Conservation (phyloP, 1,140 invertebrate genomes). For the Magallana gigas region DNA sequence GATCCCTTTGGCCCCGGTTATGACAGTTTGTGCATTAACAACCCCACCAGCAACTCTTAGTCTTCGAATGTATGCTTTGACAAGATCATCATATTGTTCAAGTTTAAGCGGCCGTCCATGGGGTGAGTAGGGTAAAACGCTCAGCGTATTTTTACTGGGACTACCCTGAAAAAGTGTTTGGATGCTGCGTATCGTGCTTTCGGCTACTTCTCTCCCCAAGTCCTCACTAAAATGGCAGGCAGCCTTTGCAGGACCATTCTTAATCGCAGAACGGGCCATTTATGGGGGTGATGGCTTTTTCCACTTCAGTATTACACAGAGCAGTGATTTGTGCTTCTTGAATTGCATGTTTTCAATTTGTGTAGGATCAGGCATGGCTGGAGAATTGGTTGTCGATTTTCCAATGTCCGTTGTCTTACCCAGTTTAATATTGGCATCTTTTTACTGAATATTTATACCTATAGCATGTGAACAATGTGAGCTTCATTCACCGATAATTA, state of each 20-base stretch:
- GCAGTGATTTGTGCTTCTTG: not conserved
- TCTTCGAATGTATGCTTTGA: not conserved
- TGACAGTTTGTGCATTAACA: too few species aligned
- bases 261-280: not conserved
- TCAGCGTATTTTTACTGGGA: not conserved
- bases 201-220: too few species aligned
- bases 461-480: not conserved
- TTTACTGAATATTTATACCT: not conserved
- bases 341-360: not conserved
- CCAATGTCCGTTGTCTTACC: not conserved
- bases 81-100: not conserved
- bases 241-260: too few species aligned
- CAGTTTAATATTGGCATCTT: not conserved
- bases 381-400: not conserved
- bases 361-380: not conserved
- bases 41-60: not conserved
- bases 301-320: not conserved
- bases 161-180: not conserved
- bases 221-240: too few species aligned
- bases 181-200: not conserved
- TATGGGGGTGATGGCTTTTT: not conserved
- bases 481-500: not conserved
- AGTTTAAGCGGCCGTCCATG: not conserved
- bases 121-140: not conserved
- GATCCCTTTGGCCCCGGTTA: too few species aligned